Evolutionary conservation across 1,140 invertebrate genomes (phyloP), one percentile per base, ranked within the genome.

Genomic region (Aplysia californica): DNA sequence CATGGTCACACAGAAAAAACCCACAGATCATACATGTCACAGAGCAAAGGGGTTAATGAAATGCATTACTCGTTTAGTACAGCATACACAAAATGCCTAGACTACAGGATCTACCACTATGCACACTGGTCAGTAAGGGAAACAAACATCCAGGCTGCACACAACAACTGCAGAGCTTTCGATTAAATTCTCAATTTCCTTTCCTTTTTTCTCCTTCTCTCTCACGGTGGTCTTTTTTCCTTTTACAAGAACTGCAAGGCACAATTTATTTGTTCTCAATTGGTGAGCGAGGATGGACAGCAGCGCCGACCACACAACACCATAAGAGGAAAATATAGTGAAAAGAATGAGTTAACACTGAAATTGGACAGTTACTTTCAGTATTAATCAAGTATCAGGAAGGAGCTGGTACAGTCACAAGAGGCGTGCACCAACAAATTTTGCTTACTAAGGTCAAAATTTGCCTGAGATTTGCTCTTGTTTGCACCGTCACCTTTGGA

Each of bases 371-470:
- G 69, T 71, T 71, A 71, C 69, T 71, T 71, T 71, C 33, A 65
- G 58, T 66, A 75, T 41, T 64, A 44, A 73, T 73, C 38, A 73
- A 75, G 41, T 36, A 55, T 75, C 58, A 75, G 41, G 59, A 31
- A 66, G 56, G 72, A 65, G 72, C 72, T 75, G 72, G 72, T 75
- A 75, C 72, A 75, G 61, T 75, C 72, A 75, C 72, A 75, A 75
- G 61, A 75, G 72, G 72, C 72, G 72, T 75, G 72, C 72, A 75
- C 72, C 72, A 75, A 75, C 72, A 75, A 75, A 66, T 75, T 75
- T 75, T 75, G 72, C 72, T 75, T 75, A 75, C 72, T 75, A 75
- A 75, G 59, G 39, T 75, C 72, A 65, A 75, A 75, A 75, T 75
- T 75, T 75, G 72, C 72, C 72, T 75, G 72, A 65, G 72, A 50